These are phyloP conservation scores for Aphaenogaster rudis DNA, from an alignment of 1,140 invertebrate species.

Conservation along the genomic window DNA sequence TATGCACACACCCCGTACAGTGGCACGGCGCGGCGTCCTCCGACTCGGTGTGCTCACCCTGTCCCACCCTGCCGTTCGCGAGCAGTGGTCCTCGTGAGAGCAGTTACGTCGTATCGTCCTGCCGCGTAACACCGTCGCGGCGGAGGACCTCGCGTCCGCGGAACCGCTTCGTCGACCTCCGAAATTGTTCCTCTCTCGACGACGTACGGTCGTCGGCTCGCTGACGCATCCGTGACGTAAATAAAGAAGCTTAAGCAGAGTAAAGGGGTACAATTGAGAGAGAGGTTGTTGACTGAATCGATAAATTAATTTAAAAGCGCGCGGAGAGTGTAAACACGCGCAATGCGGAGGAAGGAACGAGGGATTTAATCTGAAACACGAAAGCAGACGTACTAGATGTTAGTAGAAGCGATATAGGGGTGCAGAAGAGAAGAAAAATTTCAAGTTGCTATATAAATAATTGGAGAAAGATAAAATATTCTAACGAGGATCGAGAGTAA, in stretches of 20 bases:
- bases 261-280: neutral
- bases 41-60: constrained; percentile 46
- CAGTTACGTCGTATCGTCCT: constrained; percentile 66
- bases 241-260: neutral
- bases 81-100: constrained; percentile 61
- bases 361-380: constrained; percentile 16
- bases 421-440: neutral
- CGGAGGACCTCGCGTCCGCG: constrained; percentile 1
- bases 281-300: constrained; percentile 40
- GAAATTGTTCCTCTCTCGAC: constrained; percentile 1
- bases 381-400: neutral
- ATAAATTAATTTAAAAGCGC: constrained; percentile 47
- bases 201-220: neutral
- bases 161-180: neutral
- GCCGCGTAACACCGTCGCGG: constrained; percentile 59
- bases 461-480: neutral
- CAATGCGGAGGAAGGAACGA: neutral
- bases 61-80: constrained; percentile 57
- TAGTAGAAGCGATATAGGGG: neutral
- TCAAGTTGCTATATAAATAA: neutral
- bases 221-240: constrained; percentile 24
- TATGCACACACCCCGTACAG: constrained; percentile 56
- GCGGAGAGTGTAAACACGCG: constrained; percentile 33
- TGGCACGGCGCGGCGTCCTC: constrained; percentile 36
- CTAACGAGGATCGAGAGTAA: neutral